Conservation (phyloP, 2,113 vertebrate genomes). For the Neomonachus schauinslandi region DNA sequence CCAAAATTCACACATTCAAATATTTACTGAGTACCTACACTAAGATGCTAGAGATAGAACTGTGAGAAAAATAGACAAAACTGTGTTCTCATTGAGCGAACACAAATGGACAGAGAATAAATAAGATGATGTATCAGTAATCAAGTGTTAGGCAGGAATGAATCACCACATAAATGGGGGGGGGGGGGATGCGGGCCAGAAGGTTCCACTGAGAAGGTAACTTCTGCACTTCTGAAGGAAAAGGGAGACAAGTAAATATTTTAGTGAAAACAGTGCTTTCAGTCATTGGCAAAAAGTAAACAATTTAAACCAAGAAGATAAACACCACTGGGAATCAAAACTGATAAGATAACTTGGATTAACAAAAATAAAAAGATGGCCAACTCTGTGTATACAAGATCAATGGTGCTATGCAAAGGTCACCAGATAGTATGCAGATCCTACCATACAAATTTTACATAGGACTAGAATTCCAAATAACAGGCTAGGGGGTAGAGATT, state of each 20-base stretch:
- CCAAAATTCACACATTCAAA: conserved; percentile 15
- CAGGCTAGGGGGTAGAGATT: neutral
- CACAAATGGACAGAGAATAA: neutral
- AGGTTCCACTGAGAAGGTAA: neutral
- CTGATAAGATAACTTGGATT: neutral
- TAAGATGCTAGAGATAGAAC: neutral
- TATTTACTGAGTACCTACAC: neutral
- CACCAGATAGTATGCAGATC: neutral
- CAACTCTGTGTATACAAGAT: conserved; percentile 40
- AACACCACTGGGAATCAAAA: conserved; percentile 55
- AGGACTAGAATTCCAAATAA: conserved; percentile 29
- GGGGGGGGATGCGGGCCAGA: neutral
- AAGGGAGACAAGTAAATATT: neutral
- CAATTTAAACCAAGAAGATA: conserved; percentile 50
- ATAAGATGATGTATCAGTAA: neutral
- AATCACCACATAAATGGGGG: neutral
- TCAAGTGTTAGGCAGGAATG: neutral
- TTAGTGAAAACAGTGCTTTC: neutral
- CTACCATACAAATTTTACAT: neutral
- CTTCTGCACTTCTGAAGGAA: conserved; percentile 2
- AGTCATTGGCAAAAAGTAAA: conserved; percentile 55
- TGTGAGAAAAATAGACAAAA: neutral
- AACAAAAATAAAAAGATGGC: neutral
- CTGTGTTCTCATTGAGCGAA: neutral
- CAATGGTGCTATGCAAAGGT: conserved; percentile 26